These are phyloP conservation scores for Macropis europaea DNA, from an alignment of 2,888 invertebrate species.

Conservation along the genomic window DNA sequence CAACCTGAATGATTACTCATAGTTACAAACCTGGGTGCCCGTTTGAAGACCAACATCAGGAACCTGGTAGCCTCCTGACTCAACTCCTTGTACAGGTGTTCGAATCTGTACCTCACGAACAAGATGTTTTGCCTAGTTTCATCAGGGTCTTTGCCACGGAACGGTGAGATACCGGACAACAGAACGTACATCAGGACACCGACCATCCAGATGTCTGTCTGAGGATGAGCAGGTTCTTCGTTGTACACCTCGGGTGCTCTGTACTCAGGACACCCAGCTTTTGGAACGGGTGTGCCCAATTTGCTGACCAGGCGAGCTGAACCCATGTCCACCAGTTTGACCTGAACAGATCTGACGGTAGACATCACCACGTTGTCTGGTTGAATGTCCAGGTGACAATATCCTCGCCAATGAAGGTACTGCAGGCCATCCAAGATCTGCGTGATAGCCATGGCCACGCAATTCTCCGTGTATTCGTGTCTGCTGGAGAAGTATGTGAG, in stretches of 20 bases:
- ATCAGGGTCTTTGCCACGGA: slow-evolving; percentile 89
- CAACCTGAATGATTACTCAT: neutral
- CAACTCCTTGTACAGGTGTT: slow-evolving; percentile 95
- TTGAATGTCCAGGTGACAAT: slow-evolving; percentile 93
- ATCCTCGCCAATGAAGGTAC: slow-evolving; percentile 96
- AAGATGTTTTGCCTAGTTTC: slow-evolving; percentile 96
- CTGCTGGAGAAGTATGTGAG: slow-evolving; percentile 92
- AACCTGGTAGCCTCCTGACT: slow-evolving; percentile 96
- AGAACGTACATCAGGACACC: slow-evolving; percentile 95
- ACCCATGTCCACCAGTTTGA: slow-evolving; percentile 96
- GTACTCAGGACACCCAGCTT: slow-evolving; percentile 88
- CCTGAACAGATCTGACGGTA: slow-evolving; percentile 89
- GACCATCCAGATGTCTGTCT: slow-evolving; percentile 97
- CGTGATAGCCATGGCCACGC: slow-evolving; percentile 91
- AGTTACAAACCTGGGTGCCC: slow-evolving; percentile 88
- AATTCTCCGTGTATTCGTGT: slow-evolving; percentile 96
- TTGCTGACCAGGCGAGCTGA: slow-evolving; percentile 91
- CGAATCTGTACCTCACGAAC: slow-evolving; percentile 95
- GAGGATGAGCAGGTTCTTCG: slow-evolving; percentile 93
- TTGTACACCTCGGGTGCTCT: slow-evolving; percentile 93
- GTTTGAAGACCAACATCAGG: slow-evolving; percentile 97
- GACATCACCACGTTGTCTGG: slow-evolving; percentile 98
- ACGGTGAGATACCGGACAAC: slow-evolving; percentile 95
- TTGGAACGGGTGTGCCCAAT: slow-evolving; percentile 86
- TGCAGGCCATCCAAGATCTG: slow-evolving; percentile 95